Evolutionary conservation across 2,113 vertebrate species (phyloP), one percentile per base, ranked within the genome.

Genomic region (Corythaeola cristata): DNA sequence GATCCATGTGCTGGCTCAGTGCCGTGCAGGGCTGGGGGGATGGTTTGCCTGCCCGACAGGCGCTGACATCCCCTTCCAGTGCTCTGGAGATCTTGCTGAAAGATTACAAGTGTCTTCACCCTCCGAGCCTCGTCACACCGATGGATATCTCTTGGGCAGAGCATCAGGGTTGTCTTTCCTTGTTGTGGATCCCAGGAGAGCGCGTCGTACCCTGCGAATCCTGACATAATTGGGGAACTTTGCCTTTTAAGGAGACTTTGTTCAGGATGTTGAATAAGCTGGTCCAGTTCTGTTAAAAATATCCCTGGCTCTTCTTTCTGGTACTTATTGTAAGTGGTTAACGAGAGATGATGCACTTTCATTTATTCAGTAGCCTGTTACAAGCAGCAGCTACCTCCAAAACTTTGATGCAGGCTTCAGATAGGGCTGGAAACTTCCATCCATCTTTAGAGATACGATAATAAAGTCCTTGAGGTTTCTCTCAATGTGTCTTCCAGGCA

Each of bases 11-110:
- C 12, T 41, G 50, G 30, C 52, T 52, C 2, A 0, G 15, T 37
- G 55, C 66, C 23, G 6, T 12, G 33, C 21, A 19, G 55, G 67
- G 21, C 62, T 67, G 52, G 24, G 62, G 26, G 26, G 21, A 2
- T 1, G 2, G 3, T 44, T 15, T 74, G 26, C 24, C 12, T 3
- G 0, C 64, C 37, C 1, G 0, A 13, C 28, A 23, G 64, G 64
- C 0, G 1, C 32, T 58, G 71, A 21, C 41, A 23, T 10, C 50
- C 50, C 41, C 35, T 77, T 55, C 52, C 50, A 6, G 0, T 0
- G 1, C 53, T 55, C 39, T 39, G 55, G 35, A 53, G 76, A 5
- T 67, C 39, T 66, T 49, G 53, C 58, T 27, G 59, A 12, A 58
- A 49, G 20, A 27, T 27, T 59, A 9, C 58, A 19, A 49, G 12